These are phyloP conservation scores for Ganaspis sp. DNA, from an alignment of 1,140 invertebrate genomes.

Conservation along the genomic window DNA sequence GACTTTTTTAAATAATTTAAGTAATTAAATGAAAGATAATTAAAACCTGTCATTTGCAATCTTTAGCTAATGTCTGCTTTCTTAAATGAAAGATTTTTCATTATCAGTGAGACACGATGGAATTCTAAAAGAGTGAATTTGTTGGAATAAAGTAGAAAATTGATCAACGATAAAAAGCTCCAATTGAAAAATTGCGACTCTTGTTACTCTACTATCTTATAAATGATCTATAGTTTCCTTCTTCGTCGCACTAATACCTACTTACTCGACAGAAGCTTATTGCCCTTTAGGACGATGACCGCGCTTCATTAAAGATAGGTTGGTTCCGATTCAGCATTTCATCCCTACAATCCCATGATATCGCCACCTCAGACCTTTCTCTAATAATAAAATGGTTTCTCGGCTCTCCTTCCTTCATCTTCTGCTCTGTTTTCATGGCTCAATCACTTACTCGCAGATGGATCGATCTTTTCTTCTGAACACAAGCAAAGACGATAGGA, in stretches of 20 bases:
- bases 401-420: neutral
- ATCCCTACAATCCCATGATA: neutral
- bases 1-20: too few relatives aligned
- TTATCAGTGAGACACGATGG: too few relatives aligned
- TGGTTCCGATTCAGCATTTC: slow-evolving; percentile 20
- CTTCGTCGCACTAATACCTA: neutral
- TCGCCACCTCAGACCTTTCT: slow-evolving; percentile 28
- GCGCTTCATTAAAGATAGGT: slow-evolving; percentile 15
- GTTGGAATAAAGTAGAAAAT: neutral
- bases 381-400: slow-evolving; percentile 29
- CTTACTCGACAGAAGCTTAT: neutral
- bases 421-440: neutral
- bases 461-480: slow-evolving; percentile 14
- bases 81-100: too few relatives aligned
- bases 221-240: neutral
- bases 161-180: neutral
- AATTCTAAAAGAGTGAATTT: too few relatives aligned
- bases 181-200: neutral
- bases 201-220: neutral
- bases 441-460: slow-evolving; percentile 9
- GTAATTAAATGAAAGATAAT: too few relatives aligned
- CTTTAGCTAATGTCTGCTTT: too few relatives aligned
- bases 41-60: too few relatives aligned
- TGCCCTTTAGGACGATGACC: slow-evolving; percentile 19
- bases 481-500: neutral